phyloP scores from a whole-genome alignment of 2,797 vertebrate species.

The Enteromius mattozi region DNA sequence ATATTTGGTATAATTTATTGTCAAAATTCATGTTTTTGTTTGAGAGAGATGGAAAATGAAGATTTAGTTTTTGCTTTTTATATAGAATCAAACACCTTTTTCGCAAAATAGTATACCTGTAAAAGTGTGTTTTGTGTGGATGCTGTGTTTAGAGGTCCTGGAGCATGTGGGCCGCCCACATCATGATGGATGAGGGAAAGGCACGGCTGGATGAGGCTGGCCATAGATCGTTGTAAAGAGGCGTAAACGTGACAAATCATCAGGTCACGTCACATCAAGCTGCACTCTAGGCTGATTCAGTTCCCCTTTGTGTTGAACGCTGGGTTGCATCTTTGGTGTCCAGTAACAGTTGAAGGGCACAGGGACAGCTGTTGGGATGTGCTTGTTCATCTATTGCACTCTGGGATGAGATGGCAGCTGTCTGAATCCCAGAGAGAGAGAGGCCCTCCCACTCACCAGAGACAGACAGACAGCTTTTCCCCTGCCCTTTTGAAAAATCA shows the following conservation, averaged over 20 bases:
- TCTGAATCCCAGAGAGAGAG: conserved; percentile 10
- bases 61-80: conserved; percentile 1
- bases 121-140: conserved; percentile 25
- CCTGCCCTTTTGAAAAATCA: conserved; percentile 73
- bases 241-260: conserved; percentile 34
- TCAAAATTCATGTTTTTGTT: not conserved
- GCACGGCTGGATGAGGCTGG: conserved; percentile 2
- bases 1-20: not conserved
- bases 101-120: not conserved
- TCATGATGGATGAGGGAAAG: conserved; percentile 45
- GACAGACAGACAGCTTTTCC: conserved; percentile 57
- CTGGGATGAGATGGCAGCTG: conserved; percentile 23
- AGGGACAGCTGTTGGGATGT: not conserved
- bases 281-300: conserved; percentile 22
- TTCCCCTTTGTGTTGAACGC: not conserved
- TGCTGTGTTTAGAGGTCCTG: conserved; percentile 36
- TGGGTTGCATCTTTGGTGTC: conserved; percentile 13
- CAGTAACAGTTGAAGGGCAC: not conserved
- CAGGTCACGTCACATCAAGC: conserved; percentile 4
- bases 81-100: conserved; percentile 39
- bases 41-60: not conserved
- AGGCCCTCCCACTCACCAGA: conserved; percentile 36
- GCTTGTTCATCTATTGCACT: conserved; percentile 17
- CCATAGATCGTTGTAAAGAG: conserved; percentile 20
- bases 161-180: conserved; percentile 29